phyloP scores from a whole-genome alignment of 2,797 vertebrate genomes.

The Leuciscus waleckii region DNA sequence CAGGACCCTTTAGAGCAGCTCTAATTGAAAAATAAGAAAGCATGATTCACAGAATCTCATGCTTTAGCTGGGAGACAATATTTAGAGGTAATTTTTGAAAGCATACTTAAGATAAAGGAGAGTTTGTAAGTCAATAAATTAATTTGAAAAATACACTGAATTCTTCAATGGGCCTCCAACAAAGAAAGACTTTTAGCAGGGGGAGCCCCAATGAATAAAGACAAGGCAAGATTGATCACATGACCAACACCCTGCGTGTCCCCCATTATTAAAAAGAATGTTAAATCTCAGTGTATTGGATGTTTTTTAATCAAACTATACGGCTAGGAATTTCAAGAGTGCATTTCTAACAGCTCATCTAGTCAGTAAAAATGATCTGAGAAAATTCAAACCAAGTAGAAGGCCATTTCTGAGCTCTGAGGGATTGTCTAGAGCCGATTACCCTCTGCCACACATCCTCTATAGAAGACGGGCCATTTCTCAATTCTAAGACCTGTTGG shows the following conservation, averaged over 20 bases:
- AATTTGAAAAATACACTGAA: conserved; percentile 51
- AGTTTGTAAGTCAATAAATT: conserved; percentile 41
- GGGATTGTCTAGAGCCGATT: conserved; percentile 23
- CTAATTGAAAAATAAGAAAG: conserved; percentile 43
- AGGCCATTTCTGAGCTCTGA: conserved; percentile 17
- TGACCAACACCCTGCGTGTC: conserved; percentile 47
- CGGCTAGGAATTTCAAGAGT: conserved; percentile 33
- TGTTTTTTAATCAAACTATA: conserved; percentile 47
- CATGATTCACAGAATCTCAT: conserved; percentile 37
- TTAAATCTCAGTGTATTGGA: conserved; percentile 50
- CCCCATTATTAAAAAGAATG: conserved; percentile 49
- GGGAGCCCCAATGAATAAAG: conserved; percentile 52
- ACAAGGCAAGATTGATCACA: conserved; percentile 38
- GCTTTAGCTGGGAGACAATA: conserved; percentile 39
- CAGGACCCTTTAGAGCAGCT: conserved; percentile 16
- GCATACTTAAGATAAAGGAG: conserved; percentile 30
- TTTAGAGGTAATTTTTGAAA: conserved; percentile 49
- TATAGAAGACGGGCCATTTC: conserved; percentile 32
- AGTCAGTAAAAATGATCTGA: conserved; percentile 15
- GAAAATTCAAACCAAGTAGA: background rate
- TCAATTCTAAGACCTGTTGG: conserved; percentile 19
- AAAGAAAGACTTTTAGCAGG: conserved; percentile 56
- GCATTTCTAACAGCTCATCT: conserved; percentile 32
- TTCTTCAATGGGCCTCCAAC: conserved; percentile 50
- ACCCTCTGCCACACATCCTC: conserved; percentile 26